Base-by-base conservation (phyloP, 1,140 invertebrate genomes). In the Drosophila sturtevanti region DNA sequence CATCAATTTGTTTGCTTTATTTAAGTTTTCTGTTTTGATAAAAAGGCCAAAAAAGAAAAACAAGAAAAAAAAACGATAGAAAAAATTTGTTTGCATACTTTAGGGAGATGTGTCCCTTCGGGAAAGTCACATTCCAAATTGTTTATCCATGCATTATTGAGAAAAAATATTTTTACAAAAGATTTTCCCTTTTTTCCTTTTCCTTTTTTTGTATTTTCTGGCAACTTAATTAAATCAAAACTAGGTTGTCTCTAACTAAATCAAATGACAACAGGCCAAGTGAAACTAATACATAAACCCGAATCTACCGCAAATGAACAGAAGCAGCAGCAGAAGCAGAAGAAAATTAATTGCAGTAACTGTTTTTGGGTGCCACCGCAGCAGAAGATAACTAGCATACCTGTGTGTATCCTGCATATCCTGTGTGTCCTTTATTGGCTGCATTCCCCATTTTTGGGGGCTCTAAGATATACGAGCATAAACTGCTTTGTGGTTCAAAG, bases 401-500 rank as follows among this genome's bases (percentile, higher is more conserved):
- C 4, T 64, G 38, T 22, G 27, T 61, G 38, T 27, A 48, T 48
- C 41, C 41, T 48, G 41, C 75, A 68, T 62, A 79, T 84, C 65
- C 74, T 79, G 81, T 68, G 64, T 77, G 60, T 66, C 75, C 76
- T 89, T 79, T 89, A 82, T 86, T 84, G 79, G 75, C 66, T 89
- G 84, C 84, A 79, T 89, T 87, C 79, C 77, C 82, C 84, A 58
- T 21, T 48, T 48, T 48, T 48, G 41, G 41, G 71, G 77, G 0
- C 7, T 7, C 70, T 70, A 54, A 56, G 31, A 56, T 78, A 78
- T 48, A 48, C 41, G 41, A 48, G 41, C 41, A 89, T 79, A 89
- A 89, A 89, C 85, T 89, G 84, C 85, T 76, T 84, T 89, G 84
- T 67, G 84, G 85, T 89, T 89, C 84, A 89, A 89, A 89, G 84